Conservation (phyloP, 2,888 invertebrate species). For the Polietes domitor region DNA sequence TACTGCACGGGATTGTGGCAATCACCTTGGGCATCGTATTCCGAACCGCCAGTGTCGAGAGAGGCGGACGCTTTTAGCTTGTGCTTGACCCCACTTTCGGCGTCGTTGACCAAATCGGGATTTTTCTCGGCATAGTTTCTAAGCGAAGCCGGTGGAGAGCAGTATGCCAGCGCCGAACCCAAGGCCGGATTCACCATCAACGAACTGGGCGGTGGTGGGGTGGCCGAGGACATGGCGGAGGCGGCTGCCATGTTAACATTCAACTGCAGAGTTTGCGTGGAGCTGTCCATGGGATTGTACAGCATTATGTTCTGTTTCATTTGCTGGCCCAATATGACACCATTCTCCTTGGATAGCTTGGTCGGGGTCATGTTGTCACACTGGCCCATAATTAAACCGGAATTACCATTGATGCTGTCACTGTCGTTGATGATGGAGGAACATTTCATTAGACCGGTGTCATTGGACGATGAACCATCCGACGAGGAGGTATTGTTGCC, state of each 20-base stretch:
- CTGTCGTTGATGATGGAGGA: slow-evolving; percentile 80
- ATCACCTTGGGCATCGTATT: slow-evolving; percentile 78
- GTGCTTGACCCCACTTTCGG: slow-evolving; percentile 83
- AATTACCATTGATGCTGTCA: slow-evolving; percentile 72
- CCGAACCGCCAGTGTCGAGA: slow-evolving; percentile 77
- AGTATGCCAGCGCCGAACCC: slow-evolving; percentile 79
- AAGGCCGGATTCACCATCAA: slow-evolving; percentile 79
- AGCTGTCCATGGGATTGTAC: slow-evolving; percentile 75
- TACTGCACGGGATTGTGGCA: slow-evolving; percentile 77
- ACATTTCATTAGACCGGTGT: slow-evolving; percentile 82
- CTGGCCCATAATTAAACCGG: slow-evolving; percentile 70
- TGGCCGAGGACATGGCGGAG: slow-evolving; percentile 68
- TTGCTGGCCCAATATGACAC: slow-evolving; percentile 78
- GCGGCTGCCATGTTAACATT: slow-evolving; percentile 72
- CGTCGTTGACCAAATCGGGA: slow-evolving; percentile 90
- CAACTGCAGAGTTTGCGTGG: slow-evolving; percentile 72
- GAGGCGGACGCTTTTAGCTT: slow-evolving; percentile 80
- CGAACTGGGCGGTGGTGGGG: slow-evolving; percentile 74
- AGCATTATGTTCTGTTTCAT: slow-evolving; percentile 80
- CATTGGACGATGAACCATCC: slow-evolving; percentile 79
- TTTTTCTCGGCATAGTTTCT: slow-evolving; percentile 85
- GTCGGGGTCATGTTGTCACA: slow-evolving; percentile 76
- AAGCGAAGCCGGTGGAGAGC: slow-evolving; percentile 83
- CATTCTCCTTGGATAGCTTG: slow-evolving; percentile 74
- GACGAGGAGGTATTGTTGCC: slow-evolving; percentile 71